Conservation (phyloP, 1,140 invertebrate genomes). For the Drosophila kurseongensis region DNA sequence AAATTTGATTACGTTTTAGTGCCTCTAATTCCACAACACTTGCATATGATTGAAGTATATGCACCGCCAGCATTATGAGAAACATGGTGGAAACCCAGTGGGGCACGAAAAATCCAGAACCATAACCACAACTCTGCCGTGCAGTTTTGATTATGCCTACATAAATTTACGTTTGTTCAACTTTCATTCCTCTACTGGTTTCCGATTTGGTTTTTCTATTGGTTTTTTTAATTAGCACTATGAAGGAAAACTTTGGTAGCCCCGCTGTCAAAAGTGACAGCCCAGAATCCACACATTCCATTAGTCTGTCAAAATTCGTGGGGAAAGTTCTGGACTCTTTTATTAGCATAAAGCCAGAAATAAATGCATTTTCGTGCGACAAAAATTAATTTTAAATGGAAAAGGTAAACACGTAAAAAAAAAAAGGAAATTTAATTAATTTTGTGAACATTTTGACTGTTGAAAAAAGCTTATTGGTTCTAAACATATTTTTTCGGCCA, state of each 20-base stretch:
- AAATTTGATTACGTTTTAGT: slow-evolving; percentile 76
- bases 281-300: slow-evolving; percentile 47
- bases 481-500: not conserved
- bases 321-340: slow-evolving; percentile 26
- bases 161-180: slow-evolving; percentile 24
- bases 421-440: slow-evolving; percentile 40
- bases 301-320: slow-evolving; percentile 48
- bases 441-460: not conserved
- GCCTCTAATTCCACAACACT: slow-evolving; percentile 34
- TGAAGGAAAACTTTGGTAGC: not conserved
- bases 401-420: slow-evolving; percentile 20
- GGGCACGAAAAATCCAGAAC: slow-evolving; percentile 26
- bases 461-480: not conserved
- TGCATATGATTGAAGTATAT: slow-evolving; percentile 70
- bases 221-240: slow-evolving; percentile 65
- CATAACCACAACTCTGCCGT: slow-evolving; percentile 33
- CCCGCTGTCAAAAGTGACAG: slow-evolving; percentile 57
- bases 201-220: slow-evolving; percentile 31
- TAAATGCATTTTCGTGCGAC: slow-evolving; percentile 10
- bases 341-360: slow-evolving; percentile 42
- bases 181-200: slow-evolving; percentile 19
- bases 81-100: slow-evolving; percentile 27
- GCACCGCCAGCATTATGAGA: slow-evolving; percentile 5
- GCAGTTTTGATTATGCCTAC: slow-evolving; percentile 51
- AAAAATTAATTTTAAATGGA: slow-evolving; percentile 21